Conservation (phyloP, 2,113 vertebrate species). For the Regulus satrapa region DNA sequence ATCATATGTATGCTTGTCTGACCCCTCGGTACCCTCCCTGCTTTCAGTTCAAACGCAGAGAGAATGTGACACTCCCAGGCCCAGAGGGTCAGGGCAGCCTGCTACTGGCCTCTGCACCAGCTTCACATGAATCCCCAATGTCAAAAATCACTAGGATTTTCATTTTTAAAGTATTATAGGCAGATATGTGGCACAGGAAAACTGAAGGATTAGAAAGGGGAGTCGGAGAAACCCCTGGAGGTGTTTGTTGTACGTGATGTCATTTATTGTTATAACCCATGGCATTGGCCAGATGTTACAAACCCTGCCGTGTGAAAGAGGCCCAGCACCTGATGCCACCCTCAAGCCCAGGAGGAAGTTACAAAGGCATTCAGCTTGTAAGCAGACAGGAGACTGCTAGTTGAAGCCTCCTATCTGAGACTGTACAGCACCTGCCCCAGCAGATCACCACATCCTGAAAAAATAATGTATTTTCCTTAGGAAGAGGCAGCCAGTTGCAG, state of each 20-base stretch:
- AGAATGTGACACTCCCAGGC: accelerated
- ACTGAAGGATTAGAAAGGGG: neutral
- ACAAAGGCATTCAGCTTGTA: neutral
- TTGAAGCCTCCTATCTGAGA: accelerated
- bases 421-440: neutral
- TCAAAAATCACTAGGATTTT: neutral
- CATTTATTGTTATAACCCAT: neutral
- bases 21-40: neutral
- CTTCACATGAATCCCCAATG: neutral
- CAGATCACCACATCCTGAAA: neutral
- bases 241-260: neutral
- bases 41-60: neutral
- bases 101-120: neutral
- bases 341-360: neutral
- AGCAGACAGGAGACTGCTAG: neutral
- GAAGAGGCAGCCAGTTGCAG: neutral
- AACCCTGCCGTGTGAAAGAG: neutral
- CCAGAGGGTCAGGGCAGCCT: neutral
- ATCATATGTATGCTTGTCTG: neutral
- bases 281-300: neutral
- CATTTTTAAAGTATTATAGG: neutral
- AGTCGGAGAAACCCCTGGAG: neutral
- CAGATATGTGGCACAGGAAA: neutral
- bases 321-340: neutral
- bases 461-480: neutral